A percentile compares a stretch with the other conserved stretches of the same genome.
These are phyloP conservation scores for Diabrotica undecimpunctata DNA, from an alignment of 1,140 invertebrate genomes.

Conservation along the genomic window DNA sequence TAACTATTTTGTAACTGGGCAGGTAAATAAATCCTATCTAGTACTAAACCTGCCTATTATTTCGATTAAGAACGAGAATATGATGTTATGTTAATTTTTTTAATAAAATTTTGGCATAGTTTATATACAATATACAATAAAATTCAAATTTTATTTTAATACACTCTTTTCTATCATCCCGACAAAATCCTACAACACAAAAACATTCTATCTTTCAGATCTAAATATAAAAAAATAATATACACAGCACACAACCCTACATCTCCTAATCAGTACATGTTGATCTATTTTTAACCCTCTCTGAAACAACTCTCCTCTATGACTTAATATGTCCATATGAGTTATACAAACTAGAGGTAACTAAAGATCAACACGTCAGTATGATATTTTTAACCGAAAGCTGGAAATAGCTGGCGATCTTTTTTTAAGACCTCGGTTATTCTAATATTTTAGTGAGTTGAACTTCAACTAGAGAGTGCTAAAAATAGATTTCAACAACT, in stretches of 20 bases:
- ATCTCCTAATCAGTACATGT: too few species aligned
- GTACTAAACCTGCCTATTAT: slow-evolving; percentile 35
- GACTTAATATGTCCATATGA: too few species aligned
- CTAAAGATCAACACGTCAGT: neutral
- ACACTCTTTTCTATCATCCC: too few species aligned
- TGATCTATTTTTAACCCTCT: too few species aligned
- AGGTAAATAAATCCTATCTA: slow-evolving; percentile 40
- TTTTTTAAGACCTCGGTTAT: neutral
- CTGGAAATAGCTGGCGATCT: neutral
- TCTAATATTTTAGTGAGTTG: neutral
- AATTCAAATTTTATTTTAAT: slow-evolving; percentile 15
- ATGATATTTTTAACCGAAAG: neutral
- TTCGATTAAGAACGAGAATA: slow-evolving; percentile 24
- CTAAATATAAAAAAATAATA: too few species aligned
- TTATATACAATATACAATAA: slow-evolving; percentile 26
- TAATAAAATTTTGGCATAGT: slow-evolving; percentile 25
- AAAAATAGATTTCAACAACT: slow-evolving; percentile 13
- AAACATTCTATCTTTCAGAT: too few species aligned
- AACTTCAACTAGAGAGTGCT: slow-evolving; percentile 1
- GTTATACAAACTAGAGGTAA: too few species aligned
- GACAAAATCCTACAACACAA: too few species aligned
- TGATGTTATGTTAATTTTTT: slow-evolving; percentile 29
- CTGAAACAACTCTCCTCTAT: too few species aligned
- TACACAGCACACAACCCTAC: too few species aligned
- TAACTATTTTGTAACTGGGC: slow-evolving; percentile 37